Base-by-base conservation (phyloP, 92 coral and sea anemone species). In the Virgularia gustaviana region DNA sequence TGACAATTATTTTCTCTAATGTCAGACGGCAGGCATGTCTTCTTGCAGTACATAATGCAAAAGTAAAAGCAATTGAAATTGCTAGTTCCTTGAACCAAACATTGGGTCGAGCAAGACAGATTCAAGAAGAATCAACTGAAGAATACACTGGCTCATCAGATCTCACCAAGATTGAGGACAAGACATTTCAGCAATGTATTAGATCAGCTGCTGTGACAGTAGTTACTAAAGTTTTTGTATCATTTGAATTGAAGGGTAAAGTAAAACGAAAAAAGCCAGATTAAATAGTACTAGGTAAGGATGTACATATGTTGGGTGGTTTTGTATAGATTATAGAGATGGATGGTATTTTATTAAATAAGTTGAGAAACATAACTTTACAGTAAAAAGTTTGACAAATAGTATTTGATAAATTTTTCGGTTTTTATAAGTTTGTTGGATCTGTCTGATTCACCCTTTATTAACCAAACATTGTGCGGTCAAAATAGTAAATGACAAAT, bases 11-110 rank as follows among this genome's bases (percentile, higher is more conserved):
- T 30, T 78, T 29, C 71, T n/a, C n/a, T n/a, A n/a, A n/a, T n/a
- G n/a, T n/a, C n/a, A 92, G 98, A 57, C 79, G 94, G 43, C 94
- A 92, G 81, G 96, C 98, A 16, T 92, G 98, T 83, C 88, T 92
- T 2, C 76, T 79, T 65, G 98, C 98, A 16, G 96, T 92, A 36
- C 86, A 72, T 64, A 92, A 92, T 89, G 98, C 96, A 13, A 89
- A 79, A 79, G 90, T 77, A 71, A 92, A 92, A 72, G 96, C 98
- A 24, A 65, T 85, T 49, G 96, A 92, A 57, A 89, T 92, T 44
- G 94, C 88, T 42, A 91, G 81, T 76, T 83, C 90, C 73, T 85
- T 92, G 28, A 85, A 89, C 52, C 98, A 92, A 57, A 73, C 78
- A n/a, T 78, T 92, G 44, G 98, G 98, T 0, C 91, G 75, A 72